These are phyloP conservation scores for Condylura cristata DNA, from an alignment of 2,113 vertebrate species.

Conservation along the genomic window DNA sequence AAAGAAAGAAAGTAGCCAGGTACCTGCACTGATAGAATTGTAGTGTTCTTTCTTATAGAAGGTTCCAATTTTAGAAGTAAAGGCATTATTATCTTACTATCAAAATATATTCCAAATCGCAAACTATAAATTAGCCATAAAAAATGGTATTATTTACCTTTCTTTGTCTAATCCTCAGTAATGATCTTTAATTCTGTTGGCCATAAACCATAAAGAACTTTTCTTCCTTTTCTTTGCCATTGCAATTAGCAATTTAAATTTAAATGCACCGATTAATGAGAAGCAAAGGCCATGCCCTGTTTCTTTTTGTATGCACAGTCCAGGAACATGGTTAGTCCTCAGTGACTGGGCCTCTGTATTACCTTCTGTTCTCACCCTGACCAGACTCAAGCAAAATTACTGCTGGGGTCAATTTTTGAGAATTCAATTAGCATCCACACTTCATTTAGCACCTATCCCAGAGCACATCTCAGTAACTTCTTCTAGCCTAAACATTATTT, in stretches of 20 bases:
- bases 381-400: neutral
- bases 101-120: constrained; percentile 60
- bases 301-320: neutral
- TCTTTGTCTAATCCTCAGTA: neutral
- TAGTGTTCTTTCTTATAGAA: constrained; percentile 30
- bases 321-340: neutral
- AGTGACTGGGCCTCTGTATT: neutral
- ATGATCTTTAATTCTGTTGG: neutral
- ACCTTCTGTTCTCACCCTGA: neutral
- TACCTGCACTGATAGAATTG: constrained; percentile 52
- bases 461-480: constrained; percentile 4
- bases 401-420: neutral
- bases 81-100: neutral
- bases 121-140: constrained; percentile 35
- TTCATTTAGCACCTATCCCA: neutral
- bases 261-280: neutral
- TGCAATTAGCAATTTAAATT: neutral
- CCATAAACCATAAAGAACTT: neutral
- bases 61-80: constrained; percentile 39
- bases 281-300: neutral
- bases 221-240: neutral
- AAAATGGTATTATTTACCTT: constrained; percentile 2
- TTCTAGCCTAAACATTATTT: neutral
- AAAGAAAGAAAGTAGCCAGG: constrained; percentile 45
- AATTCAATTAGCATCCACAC: neutral